Percentiles rank a stretch among this genome's conserved stretches.
These are phyloP conservation scores for Syngnathus acus DNA, from an alignment of 2,797 vertebrate genomes.

Conservation along the genomic window DNA sequence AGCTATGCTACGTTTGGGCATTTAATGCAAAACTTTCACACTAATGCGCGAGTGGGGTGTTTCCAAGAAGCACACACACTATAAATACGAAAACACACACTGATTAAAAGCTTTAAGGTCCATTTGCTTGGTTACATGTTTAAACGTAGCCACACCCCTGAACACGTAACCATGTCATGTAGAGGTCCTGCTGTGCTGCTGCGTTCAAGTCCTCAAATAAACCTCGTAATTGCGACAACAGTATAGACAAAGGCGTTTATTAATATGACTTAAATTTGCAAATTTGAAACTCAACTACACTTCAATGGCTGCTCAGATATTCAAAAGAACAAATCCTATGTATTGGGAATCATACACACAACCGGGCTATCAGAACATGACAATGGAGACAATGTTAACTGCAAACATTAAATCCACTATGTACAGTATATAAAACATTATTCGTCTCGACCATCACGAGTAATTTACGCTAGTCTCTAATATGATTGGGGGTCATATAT, in stretches of 20 bases:
- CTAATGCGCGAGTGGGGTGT: not conserved
- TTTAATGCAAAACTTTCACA: not conserved
- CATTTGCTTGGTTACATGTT: not conserved
- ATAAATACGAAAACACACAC: not conserved
- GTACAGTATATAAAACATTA: no score
- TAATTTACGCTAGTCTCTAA: not conserved
- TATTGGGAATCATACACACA: not conserved
- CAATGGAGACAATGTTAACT: no score
- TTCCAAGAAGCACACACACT: not conserved
- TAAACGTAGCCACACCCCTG: not conserved
- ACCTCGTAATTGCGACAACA: not conserved
- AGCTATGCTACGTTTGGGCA: not conserved
- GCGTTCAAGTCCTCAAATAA: not conserved
- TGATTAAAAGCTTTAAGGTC: not conserved
- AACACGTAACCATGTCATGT: not conserved
- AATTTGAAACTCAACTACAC: no score
- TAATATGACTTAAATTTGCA: no score
- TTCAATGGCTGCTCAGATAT: no score
- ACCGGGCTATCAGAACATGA: not conserved
- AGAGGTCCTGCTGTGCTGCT: not conserved
- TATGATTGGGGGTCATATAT: no score
- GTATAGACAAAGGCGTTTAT: no score
- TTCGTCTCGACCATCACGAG: not conserved
- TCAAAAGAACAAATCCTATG: no score
- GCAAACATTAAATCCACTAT: no score